These are phyloP conservation scores for Pseudopodoces humilis DNA, from an alignment of 2,113 vertebrate species.

Conservation along the genomic window DNA sequence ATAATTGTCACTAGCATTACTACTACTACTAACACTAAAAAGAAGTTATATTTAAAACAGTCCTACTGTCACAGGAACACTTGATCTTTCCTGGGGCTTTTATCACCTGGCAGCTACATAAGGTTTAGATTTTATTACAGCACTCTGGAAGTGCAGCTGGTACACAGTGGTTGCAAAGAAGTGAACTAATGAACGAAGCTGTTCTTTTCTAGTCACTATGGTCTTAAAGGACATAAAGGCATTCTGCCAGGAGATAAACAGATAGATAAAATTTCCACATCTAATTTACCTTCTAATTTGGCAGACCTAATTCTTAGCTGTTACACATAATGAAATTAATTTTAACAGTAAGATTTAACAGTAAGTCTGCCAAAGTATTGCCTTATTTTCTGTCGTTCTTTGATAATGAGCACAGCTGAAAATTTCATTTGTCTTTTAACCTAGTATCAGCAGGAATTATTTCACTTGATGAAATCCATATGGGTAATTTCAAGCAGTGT, in stretches of 20 bases:
- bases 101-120: background rate
- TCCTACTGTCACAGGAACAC: background rate
- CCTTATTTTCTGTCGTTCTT: background rate
- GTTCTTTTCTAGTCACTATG: background rate
- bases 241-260: background rate
- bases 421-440: background rate
- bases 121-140: background rate
- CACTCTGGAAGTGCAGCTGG: background rate
- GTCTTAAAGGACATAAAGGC: background rate
- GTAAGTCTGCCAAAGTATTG: background rate
- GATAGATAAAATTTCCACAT: background rate
- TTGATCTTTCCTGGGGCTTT: background rate
- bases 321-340: background rate
- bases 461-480: background rate
- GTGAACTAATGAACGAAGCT: background rate
- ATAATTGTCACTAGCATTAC: background rate
- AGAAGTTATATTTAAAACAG: background rate
- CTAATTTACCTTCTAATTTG: background rate
- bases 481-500: background rate
- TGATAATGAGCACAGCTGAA: background rate
- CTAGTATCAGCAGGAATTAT: background rate
- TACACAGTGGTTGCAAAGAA: background rate
- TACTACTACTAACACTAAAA: background rate
- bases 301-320: background rate
- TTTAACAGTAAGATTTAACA: background rate